Conservation (phyloP, 2,113 vertebrate genomes). For the Helogale parvula region DNA sequence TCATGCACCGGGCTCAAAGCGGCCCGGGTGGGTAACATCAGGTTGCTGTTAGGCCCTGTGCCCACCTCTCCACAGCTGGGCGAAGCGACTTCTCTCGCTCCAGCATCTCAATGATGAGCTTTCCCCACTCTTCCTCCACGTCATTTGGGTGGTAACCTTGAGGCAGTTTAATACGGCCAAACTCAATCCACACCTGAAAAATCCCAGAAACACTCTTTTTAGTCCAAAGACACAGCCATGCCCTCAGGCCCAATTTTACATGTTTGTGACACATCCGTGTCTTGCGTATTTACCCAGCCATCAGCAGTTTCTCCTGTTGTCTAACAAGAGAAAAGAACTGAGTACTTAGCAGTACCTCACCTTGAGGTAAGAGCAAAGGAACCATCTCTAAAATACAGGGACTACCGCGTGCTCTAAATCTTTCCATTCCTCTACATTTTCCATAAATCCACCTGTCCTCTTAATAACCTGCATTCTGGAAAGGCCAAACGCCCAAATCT, state of each 20-base stretch:
- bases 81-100: conserved; percentile 96
- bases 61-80: conserved; percentile 95
- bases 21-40: neutral
- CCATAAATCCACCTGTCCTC: neutral
- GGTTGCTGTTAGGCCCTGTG: rapidly evolving
- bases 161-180: conserved; percentile 96
- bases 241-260: neutral
- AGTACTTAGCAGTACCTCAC: neutral
- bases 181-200: conserved; percentile 96
- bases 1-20: neutral
- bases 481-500: neutral
- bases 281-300: neutral
- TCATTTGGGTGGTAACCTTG: conserved; percentile 97
- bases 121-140: conserved; percentile 98
- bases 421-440: neutral
- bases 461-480: neutral
- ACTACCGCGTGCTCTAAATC: neutral
- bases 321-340: neutral
- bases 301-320: neutral
- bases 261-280: neutral
- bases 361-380: neutral
- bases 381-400: neutral
- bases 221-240: conserved; percentile 11
- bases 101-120: conserved; percentile 98
- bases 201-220: conserved; percentile 35